These are phyloP conservation scores for Nudaria mundana DNA, from an alignment of 2,888 invertebrate species.

Conservation along the genomic window DNA sequence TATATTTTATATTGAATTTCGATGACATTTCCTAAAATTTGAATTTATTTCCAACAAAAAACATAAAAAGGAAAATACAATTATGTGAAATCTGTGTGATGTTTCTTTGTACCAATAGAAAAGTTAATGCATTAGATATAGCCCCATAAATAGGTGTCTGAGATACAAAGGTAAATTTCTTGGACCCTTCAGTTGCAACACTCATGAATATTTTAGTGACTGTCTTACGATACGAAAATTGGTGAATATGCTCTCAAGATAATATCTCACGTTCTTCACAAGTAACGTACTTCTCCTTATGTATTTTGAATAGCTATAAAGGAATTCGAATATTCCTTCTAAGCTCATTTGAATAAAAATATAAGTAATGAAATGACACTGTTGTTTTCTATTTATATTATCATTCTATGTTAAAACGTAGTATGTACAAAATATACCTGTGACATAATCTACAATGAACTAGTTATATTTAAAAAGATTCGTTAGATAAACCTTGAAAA, in stretches of 20 bases:
- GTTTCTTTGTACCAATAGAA: constrained; percentile 63
- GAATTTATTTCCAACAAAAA: constrained; percentile 35
- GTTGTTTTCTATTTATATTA: too few species aligned
- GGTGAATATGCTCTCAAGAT: constrained; percentile 49
- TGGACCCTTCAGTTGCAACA: constrained; percentile 56
- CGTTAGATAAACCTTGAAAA: too few species aligned
- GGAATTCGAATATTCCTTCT: constrained; percentile 22
- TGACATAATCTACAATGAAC: too few species aligned
- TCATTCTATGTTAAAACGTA: too few species aligned
- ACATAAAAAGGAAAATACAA: constrained; percentile 61
- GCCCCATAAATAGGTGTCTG: constrained; percentile 38
- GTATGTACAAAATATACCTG: too few species aligned
- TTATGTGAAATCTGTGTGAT: constrained; percentile 65
- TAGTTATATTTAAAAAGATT: too few species aligned
- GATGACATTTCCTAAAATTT: constrained; percentile 24
- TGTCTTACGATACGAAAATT: constrained; percentile 52
- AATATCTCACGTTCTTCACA: constrained; percentile 27
- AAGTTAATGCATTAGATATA: constrained; percentile 65
- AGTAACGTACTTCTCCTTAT: constrained; percentile 17
- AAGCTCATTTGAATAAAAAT: background rate
- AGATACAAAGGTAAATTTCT: constrained; percentile 45
- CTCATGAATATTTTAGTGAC: constrained; percentile 69
- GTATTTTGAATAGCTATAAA: constrained; percentile 11
- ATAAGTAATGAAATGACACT: too few species aligned
- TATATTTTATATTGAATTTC: constrained; percentile 25